Base-by-base conservation (phyloP, 1,140 invertebrate genomes). In the Wasmannia auropunctata region DNA sequence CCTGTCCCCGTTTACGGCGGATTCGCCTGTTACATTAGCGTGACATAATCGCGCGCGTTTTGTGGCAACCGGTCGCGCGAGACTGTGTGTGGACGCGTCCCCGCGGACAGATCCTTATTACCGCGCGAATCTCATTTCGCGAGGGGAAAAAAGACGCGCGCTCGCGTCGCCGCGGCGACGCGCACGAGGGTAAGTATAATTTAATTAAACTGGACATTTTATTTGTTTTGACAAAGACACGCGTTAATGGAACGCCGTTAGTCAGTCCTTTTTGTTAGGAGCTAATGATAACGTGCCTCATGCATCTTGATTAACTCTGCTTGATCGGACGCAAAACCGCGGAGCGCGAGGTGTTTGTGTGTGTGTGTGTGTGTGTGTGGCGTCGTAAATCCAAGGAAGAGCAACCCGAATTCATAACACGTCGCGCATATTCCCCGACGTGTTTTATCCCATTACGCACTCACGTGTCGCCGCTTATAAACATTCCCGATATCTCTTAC, bases 1-100 rank as follows among this genome's bases (percentile, higher is more conserved):
- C 91, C 91, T 85, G 87, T 90, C 90, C 91, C 91, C 86, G 87
- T 90, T 91, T 91, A 92, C 49, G 37, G 34, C 25, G 46, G 65
- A 77, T 79, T 85, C 67, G 63, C 34, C 40, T 46, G 63, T 80
- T 85, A 87, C 58, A 63, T 75, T 88, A 7, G 56, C 91, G 79
- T 93, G 91, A 91, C 88, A 91, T 91, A 92, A 93, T 91, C 91
- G 70, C 84, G 43, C 62, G 60, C 69, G 81, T 80, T 87, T 86
- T 85, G 65, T 72, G 84, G 79, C 87, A 88, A 91, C 89, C 85
- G 67, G 83, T 75, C 72, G 58, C 75, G 56, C 67, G 83, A 83
- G 28, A 16, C 34, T 25, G 10, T n/a, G 11, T 14, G 62, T 11
- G 4, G 31, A 86, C 85, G n/a, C 40, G 46, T 63, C 19, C 54